A percentile compares a stretch with the other conserved stretches of the same genome.
Conservation (phyloP, 2,113 vertebrate genomes). For the Pseudopodoces humilis region DNA sequence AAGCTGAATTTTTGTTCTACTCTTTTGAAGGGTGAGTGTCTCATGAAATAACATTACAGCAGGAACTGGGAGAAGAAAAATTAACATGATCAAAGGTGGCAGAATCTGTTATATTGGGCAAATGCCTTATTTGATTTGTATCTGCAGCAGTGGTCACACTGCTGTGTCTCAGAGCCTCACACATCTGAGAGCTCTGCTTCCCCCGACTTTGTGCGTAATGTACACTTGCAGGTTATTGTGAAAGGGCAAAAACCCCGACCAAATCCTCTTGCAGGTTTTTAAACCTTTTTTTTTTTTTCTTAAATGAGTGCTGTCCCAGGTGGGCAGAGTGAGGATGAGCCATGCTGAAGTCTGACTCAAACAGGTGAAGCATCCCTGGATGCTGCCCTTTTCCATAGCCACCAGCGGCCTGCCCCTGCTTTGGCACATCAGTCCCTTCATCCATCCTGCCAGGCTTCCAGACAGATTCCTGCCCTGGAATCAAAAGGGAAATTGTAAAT, state of each 20-base stretch:
- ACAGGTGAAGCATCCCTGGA: background rate
- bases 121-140: background rate
- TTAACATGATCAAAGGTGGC: background rate
- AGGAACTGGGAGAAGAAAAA: background rate
- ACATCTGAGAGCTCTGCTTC: background rate
- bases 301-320: background rate
- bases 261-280: background rate
- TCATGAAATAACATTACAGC: background rate
- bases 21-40: background rate
- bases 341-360: background rate
- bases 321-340: background rate
- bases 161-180: background rate
- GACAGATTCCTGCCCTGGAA: background rate
- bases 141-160: background rate
- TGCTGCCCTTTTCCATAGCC: background rate
- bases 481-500: slow-evolving; percentile 40
- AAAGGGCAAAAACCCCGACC: background rate
- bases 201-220: background rate
- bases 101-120: background rate
- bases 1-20: background rate
- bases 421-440: background rate
- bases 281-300: background rate
- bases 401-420: background rate
- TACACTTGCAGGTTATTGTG: background rate
- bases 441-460: background rate